Percentiles rank a stretch among this genome's conserved stretches.
Evolutionary conservation across 2,797 vertebrate species (phyloP).

Genomic region (Cirrhinus mrigala): DNA sequence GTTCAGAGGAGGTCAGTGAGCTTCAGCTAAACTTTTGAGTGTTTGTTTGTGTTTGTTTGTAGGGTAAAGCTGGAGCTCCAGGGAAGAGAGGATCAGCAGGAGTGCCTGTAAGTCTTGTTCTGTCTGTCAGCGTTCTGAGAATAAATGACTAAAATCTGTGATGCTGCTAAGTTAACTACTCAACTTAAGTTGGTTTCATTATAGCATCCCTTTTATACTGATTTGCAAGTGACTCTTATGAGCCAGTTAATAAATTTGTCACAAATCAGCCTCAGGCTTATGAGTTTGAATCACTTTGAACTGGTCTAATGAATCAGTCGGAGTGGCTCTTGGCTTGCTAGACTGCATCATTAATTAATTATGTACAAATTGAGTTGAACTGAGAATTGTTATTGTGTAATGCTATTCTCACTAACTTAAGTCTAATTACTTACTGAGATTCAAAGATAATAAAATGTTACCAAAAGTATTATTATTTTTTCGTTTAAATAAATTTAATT

Average conservation of each 20-base stretch:
- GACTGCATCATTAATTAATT: background rate
- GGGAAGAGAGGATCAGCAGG: conserved; percentile 89
- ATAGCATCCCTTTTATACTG: no score
- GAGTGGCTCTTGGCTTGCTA: background rate
- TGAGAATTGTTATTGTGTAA: background rate
- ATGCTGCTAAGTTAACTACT: background rate
- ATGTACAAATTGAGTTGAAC: background rate
- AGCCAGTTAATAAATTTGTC: background rate
- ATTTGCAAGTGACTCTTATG: background rate
- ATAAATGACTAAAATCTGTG: background rate
- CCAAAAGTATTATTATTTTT: background rate
- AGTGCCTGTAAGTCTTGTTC: conserved; percentile 74
- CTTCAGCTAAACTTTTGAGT: background rate
- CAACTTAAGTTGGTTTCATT: background rate
- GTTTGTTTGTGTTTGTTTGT: conserved; percentile 45
- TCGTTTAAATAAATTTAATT: background rate
- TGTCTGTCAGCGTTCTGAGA: background rate
- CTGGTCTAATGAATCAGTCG: background rate
- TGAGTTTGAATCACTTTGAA: background rate
- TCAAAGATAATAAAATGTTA: background rate
- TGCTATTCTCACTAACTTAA: background rate
- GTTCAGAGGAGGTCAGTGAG: background rate
- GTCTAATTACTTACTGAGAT: background rate
- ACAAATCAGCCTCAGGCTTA: background rate
- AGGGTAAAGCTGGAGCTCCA: conserved; percentile 91